These are phyloP conservation scores for Calliphora vomitoria DNA, from an alignment of 2,888 invertebrate genomes.

Conservation along the genomic window DNA sequence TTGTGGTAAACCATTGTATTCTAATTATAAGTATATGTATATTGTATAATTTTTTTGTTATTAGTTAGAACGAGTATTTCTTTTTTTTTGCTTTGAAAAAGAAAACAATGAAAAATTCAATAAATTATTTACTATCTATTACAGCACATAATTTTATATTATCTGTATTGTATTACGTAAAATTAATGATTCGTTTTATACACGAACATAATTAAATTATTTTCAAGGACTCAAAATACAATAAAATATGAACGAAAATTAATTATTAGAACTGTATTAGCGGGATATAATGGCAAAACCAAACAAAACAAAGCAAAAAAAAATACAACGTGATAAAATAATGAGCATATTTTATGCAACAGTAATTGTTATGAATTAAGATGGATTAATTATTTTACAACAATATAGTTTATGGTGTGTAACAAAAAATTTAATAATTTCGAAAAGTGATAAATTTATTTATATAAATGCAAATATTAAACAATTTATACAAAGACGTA, in stretches of 20 bases:
- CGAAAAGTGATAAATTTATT: not conserved
- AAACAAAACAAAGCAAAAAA: not conserved
- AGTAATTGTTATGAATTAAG: slow-evolving; percentile 26
- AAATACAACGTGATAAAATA: not conserved
- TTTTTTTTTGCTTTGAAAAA: not conserved
- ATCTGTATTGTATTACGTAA: slow-evolving; percentile 34
- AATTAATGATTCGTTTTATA: slow-evolving; percentile 57
- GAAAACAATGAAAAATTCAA: slow-evolving; percentile 25
- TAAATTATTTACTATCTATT: slow-evolving; percentile 47
- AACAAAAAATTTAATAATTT: not conserved
- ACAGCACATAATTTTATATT: slow-evolving; percentile 9
- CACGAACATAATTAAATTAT: slow-evolving; percentile 37
- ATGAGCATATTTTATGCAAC: slow-evolving; percentile 25
- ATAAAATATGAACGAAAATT: slow-evolving; percentile 29
- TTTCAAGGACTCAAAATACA: slow-evolving; percentile 13
- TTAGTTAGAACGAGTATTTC: not conserved
- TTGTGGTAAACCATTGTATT: slow-evolving; percentile 67
- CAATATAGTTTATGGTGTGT: not conserved
- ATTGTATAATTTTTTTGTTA: slow-evolving; percentile 25
- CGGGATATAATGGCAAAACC: not conserved
- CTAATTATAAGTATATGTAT: slow-evolving; percentile 61
- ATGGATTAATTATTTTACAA: slow-evolving; percentile 30
- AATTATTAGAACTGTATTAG: slow-evolving; percentile 45
- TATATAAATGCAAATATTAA: too few species aligned
- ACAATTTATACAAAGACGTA: too few species aligned